Evolutionary conservation across 1,140 invertebrate species (phyloP), one percentile per base, ranked within the genome.

Genomic region (Ylistrum balloti): DNA sequence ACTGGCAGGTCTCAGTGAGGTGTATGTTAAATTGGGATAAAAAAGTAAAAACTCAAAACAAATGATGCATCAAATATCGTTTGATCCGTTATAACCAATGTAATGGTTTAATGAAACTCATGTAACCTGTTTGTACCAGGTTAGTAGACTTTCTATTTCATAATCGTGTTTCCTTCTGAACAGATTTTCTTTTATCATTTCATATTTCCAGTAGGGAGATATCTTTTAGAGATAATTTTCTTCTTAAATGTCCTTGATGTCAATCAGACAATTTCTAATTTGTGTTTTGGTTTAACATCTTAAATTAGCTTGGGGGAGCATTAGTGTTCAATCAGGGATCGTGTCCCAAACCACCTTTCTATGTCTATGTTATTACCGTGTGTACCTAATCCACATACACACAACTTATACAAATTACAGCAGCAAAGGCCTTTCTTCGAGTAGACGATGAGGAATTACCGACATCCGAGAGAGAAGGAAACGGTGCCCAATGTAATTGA

Each of bases 401-500:
- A 74, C 56, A n/a, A 74, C n/a, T 74, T 74, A 56, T 20, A 56
- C 45, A 38, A 38, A 38, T 38, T 38, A 74, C 56, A 28, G 56
- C 56, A 74, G 22, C 22, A 74, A n/a, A 74, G 22, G 22, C 56
- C 56, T 74, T 74, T 74, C 56, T 74, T 28, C 56, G 28, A 74
- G 56, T 74, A 74, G 56, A 74, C 56, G 56, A 74, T 74, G 56
- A n/a, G 28, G n/a, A 22, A 74, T 74, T 74, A 74, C 22, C 5
- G 28, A n/a, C 56, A 74, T 74, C 56, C 56, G 56, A 74, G 56
- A 74, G 56, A 74, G 56, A 28, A n/a, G 41, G 56, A 74, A 74
- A 28, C 56, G 56, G 1, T 74, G 28, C 17, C 56, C 22, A n/a
- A 1, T 74, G 56, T 74, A 74, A 74, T 74, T 74, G 56, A 74